phyloP scores from a whole-genome alignment of 2,113 vertebrate species.

The Eretmochelys imbricata region DNA sequence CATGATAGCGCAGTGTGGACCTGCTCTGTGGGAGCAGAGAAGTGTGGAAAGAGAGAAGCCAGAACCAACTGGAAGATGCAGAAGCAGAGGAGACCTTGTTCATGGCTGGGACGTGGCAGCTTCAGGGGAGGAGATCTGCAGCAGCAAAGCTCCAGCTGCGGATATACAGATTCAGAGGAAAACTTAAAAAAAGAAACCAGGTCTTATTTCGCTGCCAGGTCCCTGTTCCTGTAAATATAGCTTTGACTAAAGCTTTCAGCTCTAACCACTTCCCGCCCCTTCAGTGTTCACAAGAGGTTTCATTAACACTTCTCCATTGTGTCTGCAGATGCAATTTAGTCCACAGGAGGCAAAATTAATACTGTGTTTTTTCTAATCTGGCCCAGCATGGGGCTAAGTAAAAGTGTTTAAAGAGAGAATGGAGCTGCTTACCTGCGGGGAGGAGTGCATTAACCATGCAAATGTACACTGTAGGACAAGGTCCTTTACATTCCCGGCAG shows the following conservation, averaged over 20 bases:
- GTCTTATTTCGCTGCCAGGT: conserved; percentile 26
- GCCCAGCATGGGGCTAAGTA: conserved; percentile 72
- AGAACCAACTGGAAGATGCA: background rate
- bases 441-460: conserved; percentile 45
- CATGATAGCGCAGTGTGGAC: fast-evolving
- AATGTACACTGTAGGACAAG: conserved; percentile 26
- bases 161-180: background rate
- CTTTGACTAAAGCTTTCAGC: background rate
- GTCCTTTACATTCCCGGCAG: conserved; percentile 71
- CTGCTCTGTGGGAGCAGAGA: background rate
- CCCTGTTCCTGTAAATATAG: conserved; percentile 16
- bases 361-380: conserved; percentile 66
- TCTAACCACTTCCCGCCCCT: background rate
- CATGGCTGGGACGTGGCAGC: fast-evolving
- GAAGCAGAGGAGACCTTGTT: background rate
- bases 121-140: fast-evolving
- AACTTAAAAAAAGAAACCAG: conserved; percentile 14
- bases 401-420: conserved; percentile 58
- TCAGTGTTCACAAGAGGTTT: conserved; percentile 17
- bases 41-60: background rate
- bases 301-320: conserved; percentile 7
- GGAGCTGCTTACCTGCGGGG: conserved; percentile 54
- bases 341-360: conserved; percentile 70
- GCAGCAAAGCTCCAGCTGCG: conserved; percentile 16
- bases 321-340: conserved; percentile 48